These are phyloP conservation scores for Carcina quercana DNA, from an alignment of 2,888 invertebrate species.

Conservation along the genomic window DNA sequence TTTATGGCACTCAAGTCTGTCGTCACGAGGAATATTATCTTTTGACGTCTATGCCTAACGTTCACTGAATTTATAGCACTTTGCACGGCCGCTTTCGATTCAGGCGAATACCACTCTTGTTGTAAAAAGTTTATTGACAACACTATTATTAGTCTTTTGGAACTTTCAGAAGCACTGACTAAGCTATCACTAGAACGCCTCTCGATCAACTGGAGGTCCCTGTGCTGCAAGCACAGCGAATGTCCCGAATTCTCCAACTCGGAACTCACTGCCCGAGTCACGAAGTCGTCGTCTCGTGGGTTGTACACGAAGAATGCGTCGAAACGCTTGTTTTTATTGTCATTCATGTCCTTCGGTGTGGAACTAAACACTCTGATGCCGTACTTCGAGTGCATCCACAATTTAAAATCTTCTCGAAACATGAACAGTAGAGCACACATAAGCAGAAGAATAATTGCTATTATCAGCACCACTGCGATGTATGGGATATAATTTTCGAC, in stretches of 20 bases:
- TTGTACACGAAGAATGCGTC: constrained; percentile 93
- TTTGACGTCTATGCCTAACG: constrained; percentile 76
- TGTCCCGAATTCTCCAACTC: constrained; percentile 81
- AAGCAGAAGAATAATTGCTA: constrained; percentile 80
- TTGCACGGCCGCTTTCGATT: constrained; percentile 87
- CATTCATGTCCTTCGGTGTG: constrained; percentile 68
- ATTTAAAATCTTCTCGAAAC: constrained; percentile 83
- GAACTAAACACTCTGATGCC: constrained; percentile 83
- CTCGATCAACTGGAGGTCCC: constrained; percentile 75
- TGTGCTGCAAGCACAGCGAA: constrained; percentile 80
- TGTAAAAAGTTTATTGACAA: constrained; percentile 87
- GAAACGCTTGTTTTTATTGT: constrained; percentile 81
- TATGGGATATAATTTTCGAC: constrained; percentile 84
- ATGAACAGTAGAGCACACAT: constrained; percentile 81
- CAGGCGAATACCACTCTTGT: constrained; percentile 88
- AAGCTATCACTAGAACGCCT: constrained; percentile 71
- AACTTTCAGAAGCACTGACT: constrained; percentile 74
- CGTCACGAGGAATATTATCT: constrained; percentile 71
- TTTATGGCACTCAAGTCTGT: constrained; percentile 77
- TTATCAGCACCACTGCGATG: constrained; percentile 80
- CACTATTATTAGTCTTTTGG: constrained; percentile 84
- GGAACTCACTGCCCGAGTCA: constrained; percentile 79
- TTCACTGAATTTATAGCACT: constrained; percentile 80
- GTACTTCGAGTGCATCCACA: constrained; percentile 86
- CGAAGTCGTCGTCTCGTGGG: constrained; percentile 83